Conservation (phyloP, 2,888 invertebrate species). For the Nomada fabriciana region DNA sequence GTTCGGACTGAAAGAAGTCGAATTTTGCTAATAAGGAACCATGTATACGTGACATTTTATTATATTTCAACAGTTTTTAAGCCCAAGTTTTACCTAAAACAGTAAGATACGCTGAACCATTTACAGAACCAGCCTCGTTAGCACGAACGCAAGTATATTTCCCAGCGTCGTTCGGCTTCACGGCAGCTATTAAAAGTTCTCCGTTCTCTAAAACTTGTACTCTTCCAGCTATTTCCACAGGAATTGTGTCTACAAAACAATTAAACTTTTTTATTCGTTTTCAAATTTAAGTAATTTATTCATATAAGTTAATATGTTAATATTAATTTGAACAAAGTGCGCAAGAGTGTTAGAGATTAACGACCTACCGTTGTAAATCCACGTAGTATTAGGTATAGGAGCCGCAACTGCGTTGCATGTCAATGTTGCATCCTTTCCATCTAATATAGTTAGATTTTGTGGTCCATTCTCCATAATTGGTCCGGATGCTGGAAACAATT, state of each 20-base stretch:
- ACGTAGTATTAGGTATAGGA: slow-evolving; percentile 95
- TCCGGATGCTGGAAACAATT: slow-evolving; percentile 90
- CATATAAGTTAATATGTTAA: neutral
- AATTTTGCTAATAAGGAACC: neutral
- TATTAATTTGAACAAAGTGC: neutral
- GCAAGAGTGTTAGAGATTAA: too few species aligned
- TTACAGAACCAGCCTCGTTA: slow-evolving; percentile 95
- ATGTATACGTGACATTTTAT: neutral
- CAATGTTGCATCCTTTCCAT: slow-evolving; percentile 96
- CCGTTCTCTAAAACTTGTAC: slow-evolving; percentile 94
- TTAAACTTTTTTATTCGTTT: slow-evolving; percentile 7
- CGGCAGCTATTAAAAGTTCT: slow-evolving; percentile 94
- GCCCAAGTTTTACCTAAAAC: slow-evolving; percentile 88
- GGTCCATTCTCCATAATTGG: slow-evolving; percentile 95
- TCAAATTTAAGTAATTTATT: neutral
- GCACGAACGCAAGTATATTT: slow-evolving; percentile 95
- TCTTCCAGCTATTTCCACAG: slow-evolving; percentile 89
- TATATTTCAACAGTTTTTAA: neutral
- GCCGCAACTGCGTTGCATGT: slow-evolving; percentile 95
- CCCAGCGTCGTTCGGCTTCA: slow-evolving; percentile 93
- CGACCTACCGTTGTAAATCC: slow-evolving; percentile 94
- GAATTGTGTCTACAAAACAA: slow-evolving; percentile 85
- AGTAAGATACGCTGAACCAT: slow-evolving; percentile 92
- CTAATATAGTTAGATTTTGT: slow-evolving; percentile 94
- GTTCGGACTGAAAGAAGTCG: slow-evolving; percentile 90